Conservation (phyloP, 2,888 invertebrate genomes). For the Diarsia brunnea region DNA sequence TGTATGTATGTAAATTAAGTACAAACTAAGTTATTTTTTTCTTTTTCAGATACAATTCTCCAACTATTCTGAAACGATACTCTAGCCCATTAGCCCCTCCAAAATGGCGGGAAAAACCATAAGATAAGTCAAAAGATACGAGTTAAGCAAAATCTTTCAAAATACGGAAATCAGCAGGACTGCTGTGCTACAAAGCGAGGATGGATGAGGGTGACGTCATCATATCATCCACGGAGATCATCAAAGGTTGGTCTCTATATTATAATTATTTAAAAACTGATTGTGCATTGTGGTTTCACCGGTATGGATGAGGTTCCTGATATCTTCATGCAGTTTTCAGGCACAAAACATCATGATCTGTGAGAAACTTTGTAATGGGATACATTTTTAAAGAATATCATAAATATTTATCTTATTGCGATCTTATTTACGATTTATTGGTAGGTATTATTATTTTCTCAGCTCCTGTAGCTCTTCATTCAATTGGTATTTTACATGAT, state of each 20-base stretch:
- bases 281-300: not conserved
- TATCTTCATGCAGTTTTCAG: not conserved
- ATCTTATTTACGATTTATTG: constrained; percentile 3
- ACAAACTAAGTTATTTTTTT: not conserved
- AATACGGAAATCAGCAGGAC: constrained; percentile 83
- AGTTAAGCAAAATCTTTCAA: constrained; percentile 73
- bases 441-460: not conserved
- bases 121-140: constrained; percentile 24
- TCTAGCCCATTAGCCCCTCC: not conserved
- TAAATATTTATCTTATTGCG: not conserved
- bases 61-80: not conserved
- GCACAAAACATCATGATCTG: not conserved
- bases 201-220: constrained; percentile 91
- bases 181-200: constrained; percentile 86
- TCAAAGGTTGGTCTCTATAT: constrained; percentile 89
- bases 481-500: not conserved
- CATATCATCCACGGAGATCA: constrained; percentile 92
- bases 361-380: not conserved
- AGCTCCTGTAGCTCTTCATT: not conserved
- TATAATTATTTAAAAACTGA: constrained; percentile 1
- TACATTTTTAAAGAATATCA: not conserved
- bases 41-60: constrained; percentile 43
- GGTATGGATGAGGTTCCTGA: not conserved
- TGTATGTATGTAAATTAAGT: too few species aligned
- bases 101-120: constrained; percentile 35